Base-by-base conservation (phyloP, 2,797 vertebrate genomes). In the Ctenosaura bakeri region DNA sequence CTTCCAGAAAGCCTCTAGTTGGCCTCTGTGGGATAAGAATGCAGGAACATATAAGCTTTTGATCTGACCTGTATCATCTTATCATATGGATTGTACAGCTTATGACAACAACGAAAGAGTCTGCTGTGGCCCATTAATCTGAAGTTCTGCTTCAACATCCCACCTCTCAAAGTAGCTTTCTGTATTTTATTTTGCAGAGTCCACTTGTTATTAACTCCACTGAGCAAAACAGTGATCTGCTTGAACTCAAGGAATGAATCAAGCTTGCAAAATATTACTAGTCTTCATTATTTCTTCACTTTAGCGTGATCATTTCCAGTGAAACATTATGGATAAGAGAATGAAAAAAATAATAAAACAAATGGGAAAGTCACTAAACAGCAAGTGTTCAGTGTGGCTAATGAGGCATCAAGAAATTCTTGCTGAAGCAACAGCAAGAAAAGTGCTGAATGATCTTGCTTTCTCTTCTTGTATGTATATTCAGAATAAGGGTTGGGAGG, bases 261-360 rank as follows among this genome's bases (percentile, higher is more conserved):
- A 84, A 88, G 22, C 83, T 86, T 87, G 46, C 81, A 0, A 0
- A 90, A 86, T 56, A 86, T 76, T 35, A 46, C 82, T 94, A 92
- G 94, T 95, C 93, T 92, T 91, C 92, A 91, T 93, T 95, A 92
- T 93, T 95, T 95, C 71, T 83, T 93, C 52, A 59, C 35, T 85
- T 93, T 89, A 83, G 83, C 1, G 0, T 76, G 87, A 4, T 87
- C 81, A 29, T 89, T 35, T 91, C 91, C 87, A 91, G 83, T 35
- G 14, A 54, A 73, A 50, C 50, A 73, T 73, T 73, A 73, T 54
- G 50, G 50, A 22, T 22, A 4, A 9, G 24, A 18, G 86, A 74
- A 1, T 74, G 88, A 73, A 94, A 52, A 86, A 50, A 86, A 76
- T 35, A 50, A 26, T 56, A 76, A 76, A 24, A 29, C 4, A 73